Conservation (phyloP, 2,888 invertebrate species). For the Drosophila diplacantha region DNA sequence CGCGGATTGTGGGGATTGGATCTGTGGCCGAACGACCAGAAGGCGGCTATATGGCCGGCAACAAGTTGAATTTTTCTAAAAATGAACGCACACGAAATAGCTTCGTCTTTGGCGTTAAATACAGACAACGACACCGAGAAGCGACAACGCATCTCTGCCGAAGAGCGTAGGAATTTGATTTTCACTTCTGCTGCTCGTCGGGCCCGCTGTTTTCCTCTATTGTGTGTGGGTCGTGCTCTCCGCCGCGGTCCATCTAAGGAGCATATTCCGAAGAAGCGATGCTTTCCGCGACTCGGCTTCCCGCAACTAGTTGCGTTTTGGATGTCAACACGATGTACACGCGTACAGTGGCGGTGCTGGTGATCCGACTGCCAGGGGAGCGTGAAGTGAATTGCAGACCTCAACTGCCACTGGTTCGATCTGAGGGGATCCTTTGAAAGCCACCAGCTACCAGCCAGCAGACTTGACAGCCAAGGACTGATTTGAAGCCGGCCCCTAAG, state of each 20-base stretch:
- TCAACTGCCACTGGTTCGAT: conserved; percentile 13
- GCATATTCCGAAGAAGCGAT: conserved; percentile 75
- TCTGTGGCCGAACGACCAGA: conserved; percentile 23
- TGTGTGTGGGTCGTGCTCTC: conserved; percentile 64
- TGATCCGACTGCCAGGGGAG: conserved; percentile 20
- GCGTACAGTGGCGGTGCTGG: conserved; percentile 51
- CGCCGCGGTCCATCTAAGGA: conserved; percentile 76
- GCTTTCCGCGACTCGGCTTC: conserved; percentile 67
- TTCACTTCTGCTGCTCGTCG: conserved; percentile 57
- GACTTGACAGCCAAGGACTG: conserved; percentile 25
- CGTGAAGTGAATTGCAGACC: conserved; percentile 19
- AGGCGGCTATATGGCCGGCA: conserved; percentile 60
- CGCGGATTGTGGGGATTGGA: conserved; percentile 22
- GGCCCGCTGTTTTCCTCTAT: conserved; percentile 56
- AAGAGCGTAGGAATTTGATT: conserved; percentile 49
- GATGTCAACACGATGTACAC: conserved; percentile 76
- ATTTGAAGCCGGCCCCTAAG: not conserved
- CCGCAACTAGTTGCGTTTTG: conserved; percentile 77
- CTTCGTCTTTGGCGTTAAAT: conserved; percentile 71
- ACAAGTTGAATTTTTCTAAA: conserved; percentile 72
- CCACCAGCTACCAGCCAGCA: not conserved
- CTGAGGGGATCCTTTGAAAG: conserved; percentile 3
- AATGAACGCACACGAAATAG: conserved; percentile 69
- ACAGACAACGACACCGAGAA: conserved; percentile 42
- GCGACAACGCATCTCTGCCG: conserved; percentile 56